These are phyloP conservation scores for Euwallacea similis DNA, from an alignment of 1,140 invertebrate genomes.

Conservation along the genomic window DNA sequence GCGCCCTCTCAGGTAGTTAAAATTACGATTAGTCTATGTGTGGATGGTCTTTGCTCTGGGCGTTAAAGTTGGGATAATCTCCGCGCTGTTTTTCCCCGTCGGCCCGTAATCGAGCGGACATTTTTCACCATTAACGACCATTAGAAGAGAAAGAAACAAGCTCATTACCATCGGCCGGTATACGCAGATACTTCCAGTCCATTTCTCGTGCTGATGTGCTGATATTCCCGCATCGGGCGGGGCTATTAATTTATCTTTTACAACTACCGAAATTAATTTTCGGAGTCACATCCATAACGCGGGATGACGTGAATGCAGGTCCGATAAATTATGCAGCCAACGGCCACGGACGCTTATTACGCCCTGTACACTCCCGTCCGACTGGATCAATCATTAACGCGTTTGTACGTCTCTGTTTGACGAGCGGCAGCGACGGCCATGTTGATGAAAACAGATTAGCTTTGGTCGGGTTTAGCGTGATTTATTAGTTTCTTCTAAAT, in stretches of 20 bases:
- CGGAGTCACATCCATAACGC: constrained; percentile 44
- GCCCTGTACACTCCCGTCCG: constrained; percentile 10
- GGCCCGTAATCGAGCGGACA: constrained; percentile 11
- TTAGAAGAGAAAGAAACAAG: constrained; percentile 29
- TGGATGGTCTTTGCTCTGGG: too few species aligned
- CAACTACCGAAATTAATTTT: constrained; percentile 47
- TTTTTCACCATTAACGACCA: constrained; percentile 34
- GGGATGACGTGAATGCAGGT: constrained; percentile 45
- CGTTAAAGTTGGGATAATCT: too few species aligned
- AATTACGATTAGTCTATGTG: too few species aligned
- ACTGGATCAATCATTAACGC: constrained; percentile 39
- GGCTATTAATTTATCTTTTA: constrained; percentile 47
- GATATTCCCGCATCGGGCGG: constrained; percentile 32
- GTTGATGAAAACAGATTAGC: constrained; percentile 34
- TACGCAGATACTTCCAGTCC: constrained; percentile 40
- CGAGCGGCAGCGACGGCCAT: constrained; percentile 26
- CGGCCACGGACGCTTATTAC: constrained; percentile 40
- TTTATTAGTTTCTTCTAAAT: constrained; percentile 27
- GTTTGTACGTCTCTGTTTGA: constrained; percentile 37
- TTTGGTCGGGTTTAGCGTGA: constrained; percentile 13
- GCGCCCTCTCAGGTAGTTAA: too few species aligned
- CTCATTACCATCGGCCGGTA: constrained; percentile 28
- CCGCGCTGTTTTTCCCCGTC: too few species aligned
- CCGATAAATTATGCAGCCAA: constrained; percentile 44
- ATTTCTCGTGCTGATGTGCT: constrained; percentile 35